A percentile compares a stretch with the other conserved stretches of the same genome.
phyloP scores from a whole-genome alignment of 2,797 vertebrate species.

The Cottoperca gobio region DNA sequence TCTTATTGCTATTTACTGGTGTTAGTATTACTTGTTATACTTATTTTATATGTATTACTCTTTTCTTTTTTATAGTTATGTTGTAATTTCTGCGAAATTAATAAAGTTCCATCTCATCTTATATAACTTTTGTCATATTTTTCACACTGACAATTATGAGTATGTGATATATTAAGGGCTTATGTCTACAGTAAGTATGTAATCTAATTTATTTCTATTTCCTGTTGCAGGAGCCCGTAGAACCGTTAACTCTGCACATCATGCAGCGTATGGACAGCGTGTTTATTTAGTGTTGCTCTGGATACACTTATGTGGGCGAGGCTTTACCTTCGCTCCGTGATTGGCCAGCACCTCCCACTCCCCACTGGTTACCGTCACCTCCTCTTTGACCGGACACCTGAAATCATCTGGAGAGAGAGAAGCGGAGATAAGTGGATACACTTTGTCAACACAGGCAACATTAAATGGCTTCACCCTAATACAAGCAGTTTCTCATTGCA shows the following conservation, averaged over 20 bases:
- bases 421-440: background rate
- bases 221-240: background rate
- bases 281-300: background rate
- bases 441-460: background rate
- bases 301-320: background rate
- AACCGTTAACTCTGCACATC: background rate
- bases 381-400: slow-evolving; percentile 90
- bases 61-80: too few relatives aligned
- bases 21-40: too few relatives aligned
- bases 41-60: too few relatives aligned
- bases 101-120: too few relatives aligned
- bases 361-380: slow-evolving; percentile 89
- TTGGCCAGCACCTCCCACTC: slow-evolving; percentile 94
- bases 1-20: too few relatives aligned
- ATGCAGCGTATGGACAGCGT: background rate
- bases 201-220: background rate
- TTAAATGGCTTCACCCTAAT: background rate
- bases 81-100: too few relatives aligned
- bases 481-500: background rate
- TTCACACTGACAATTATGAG: background rate
- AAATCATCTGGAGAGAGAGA: slow-evolving; percentile 85
- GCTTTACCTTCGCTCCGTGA: slow-evolving; percentile 90
- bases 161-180: background rate
- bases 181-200: background rate
- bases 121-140: background rate